These are phyloP conservation scores for Chrysodeixis includens DNA, from an alignment of 2,888 invertebrate species.

Conservation along the genomic window DNA sequence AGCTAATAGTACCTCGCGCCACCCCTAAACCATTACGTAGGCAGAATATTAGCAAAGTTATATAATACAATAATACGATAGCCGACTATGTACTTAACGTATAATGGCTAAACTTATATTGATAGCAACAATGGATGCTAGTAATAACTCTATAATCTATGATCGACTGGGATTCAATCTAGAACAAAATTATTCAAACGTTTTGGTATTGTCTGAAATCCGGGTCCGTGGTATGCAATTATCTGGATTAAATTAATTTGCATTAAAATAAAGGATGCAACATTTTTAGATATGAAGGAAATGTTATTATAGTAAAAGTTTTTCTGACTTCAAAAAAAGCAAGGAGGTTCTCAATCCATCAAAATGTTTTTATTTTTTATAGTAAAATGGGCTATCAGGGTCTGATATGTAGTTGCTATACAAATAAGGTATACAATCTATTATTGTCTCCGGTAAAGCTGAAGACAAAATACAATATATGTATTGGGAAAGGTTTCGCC, in stretches of 20 bases:
- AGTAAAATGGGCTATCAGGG: no score
- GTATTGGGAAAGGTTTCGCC: no score
- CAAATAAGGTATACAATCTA: no score
- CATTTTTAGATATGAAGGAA: no score
- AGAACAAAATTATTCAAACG: slow-evolving; percentile 20
- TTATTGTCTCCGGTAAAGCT: no score
- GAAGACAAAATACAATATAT: no score
- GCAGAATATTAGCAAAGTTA: slow-evolving; percentile 49
- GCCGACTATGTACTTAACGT: slow-evolving; percentile 30
- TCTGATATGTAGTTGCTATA: no score
- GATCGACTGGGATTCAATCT: slow-evolving; percentile 35
- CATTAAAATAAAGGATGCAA: no score
- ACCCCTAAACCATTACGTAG: slow-evolving; percentile 43
- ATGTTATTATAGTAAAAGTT: no score
- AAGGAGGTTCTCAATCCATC: no score
- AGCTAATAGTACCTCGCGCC: slow-evolving; percentile 1
- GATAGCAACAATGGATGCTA: slow-evolving; percentile 40
- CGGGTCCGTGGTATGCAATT: background rate
- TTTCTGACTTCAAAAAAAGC: no score
- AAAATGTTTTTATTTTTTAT: no score
- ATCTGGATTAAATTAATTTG: background rate
- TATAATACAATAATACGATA: slow-evolving; percentile 52
- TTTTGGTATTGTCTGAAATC: slow-evolving; percentile 18
- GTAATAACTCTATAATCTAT: slow-evolving; percentile 31
- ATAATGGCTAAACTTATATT: slow-evolving; percentile 41